These are phyloP conservation scores for Dysidea cf. avara DNA, from an alignment of 37 sponge, comb jelly and placozoan species.

Conservation along the genomic window DNA sequence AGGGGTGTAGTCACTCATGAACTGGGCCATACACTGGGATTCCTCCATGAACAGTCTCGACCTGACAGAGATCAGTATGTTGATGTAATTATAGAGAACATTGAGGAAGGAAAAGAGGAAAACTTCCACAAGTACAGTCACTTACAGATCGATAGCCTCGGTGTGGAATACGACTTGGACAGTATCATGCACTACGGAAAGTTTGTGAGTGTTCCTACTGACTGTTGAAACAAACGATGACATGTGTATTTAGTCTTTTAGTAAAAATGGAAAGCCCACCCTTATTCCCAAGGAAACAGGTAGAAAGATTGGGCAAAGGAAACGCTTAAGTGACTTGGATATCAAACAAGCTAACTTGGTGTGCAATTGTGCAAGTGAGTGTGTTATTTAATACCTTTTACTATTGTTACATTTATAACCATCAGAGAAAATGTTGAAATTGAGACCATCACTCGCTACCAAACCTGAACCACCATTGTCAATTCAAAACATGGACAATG, in stretches of 20 bases:
- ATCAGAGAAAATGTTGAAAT: too few species aligned
- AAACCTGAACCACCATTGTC: not conserved
- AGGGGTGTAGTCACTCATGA: slow-evolving; percentile 71
- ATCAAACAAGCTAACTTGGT: slow-evolving; percentile 60
- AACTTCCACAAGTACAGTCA: slow-evolving; percentile 39
- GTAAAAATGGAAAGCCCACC: slow-evolving; percentile 34
- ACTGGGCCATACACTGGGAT: slow-evolving; percentile 77
- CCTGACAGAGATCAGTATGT: slow-evolving; percentile 76
- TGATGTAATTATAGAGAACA: slow-evolving; percentile 55
- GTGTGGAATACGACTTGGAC: slow-evolving; percentile 52
- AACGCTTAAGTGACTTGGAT: slow-evolving; percentile 47
- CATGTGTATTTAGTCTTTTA: slow-evolving; percentile 31
- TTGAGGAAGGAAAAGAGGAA: not conserved
- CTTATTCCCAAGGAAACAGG: slow-evolving; percentile 25
- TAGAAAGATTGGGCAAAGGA: slow-evolving; percentile 30
- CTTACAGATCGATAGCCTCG: slow-evolving; percentile 14
- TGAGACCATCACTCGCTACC: too few species aligned
- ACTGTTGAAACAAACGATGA: too few species aligned
- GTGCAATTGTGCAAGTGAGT: slow-evolving; percentile 56
- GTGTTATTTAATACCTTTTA: not conserved
- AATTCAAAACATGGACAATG: not conserved
- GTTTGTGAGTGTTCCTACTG: slow-evolving; percentile 28
- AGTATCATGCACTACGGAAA: slow-evolving; percentile 62
- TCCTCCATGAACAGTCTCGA: slow-evolving; percentile 84
- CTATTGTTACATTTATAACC: not conserved